A percentile compares a stretch with the other conserved stretches of the same genome.
phyloP scores from a whole-genome alignment of 2,113 vertebrate genomes.

The Oncorhynchus clarkii region DNA sequence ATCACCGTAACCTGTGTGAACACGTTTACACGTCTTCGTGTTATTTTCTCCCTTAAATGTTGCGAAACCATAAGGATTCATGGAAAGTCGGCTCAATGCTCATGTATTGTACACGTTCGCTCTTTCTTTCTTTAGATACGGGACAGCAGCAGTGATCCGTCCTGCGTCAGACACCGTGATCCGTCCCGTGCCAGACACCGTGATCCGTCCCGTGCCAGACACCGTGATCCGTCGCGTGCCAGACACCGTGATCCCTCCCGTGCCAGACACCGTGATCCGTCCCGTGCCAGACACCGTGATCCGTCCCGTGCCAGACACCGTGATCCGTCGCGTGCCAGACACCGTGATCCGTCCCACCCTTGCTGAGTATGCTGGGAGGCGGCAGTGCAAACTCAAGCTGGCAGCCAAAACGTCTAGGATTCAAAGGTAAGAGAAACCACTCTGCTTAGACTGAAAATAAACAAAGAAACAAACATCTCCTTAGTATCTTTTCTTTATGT shows the following conservation, averaged over 20 bases:
- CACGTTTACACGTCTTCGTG: slow-evolving; percentile 11
- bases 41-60: not conserved
- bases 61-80: slow-evolving; percentile 7
- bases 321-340: too few relatives aligned
- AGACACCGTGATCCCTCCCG: too few relatives aligned
- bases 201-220: too few relatives aligned
- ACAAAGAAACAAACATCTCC: too few relatives aligned
- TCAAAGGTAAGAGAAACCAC: slow-evolving; percentile 54
- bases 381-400: slow-evolving; percentile 44
- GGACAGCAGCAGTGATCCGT: slow-evolving; percentile 1
- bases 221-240: too few relatives aligned
- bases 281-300: slow-evolving; percentile 28
- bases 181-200: too few relatives aligned
- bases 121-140: slow-evolving; percentile 38
- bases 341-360: not conserved
- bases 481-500: not conserved
- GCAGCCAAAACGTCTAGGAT: slow-evolving; percentile 40
- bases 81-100: slow-evolving; percentile 9
- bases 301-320: slow-evolving; percentile 18
- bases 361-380: slow-evolving; percentile 25
- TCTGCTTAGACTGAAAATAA: too few relatives aligned
- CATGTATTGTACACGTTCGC: slow-evolving; percentile 1
- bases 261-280: slow-evolving; percentile 29
- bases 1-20: slow-evolving; percentile 19
- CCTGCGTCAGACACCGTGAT: too few relatives aligned